Conservation (phyloP, 2,888 invertebrate species). For the Drosophila fulvimacula region DNA sequence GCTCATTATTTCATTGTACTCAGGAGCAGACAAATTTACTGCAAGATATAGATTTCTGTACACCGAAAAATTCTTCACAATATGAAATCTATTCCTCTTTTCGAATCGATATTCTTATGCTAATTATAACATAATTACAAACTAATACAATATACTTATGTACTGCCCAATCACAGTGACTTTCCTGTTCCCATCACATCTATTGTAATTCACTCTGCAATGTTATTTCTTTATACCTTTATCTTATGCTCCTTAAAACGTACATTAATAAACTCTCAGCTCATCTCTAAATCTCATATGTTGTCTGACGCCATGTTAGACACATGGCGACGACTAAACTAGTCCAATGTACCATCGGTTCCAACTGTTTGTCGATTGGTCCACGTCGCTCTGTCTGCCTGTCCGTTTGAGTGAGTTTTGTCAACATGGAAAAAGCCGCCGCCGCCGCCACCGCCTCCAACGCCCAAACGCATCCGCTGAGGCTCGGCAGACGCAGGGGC, state of each 20-base stretch:
- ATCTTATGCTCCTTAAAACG: conserved; percentile 25
- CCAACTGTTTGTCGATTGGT: conserved; percentile 37
- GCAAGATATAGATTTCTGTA: too few species aligned
- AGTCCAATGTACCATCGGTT: conserved; percentile 55
- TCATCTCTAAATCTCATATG: conserved; percentile 60
- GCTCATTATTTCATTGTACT: too few species aligned
- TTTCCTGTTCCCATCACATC: background rate
- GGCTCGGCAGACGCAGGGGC: conserved; percentile 1
- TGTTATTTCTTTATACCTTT: conserved; percentile 3
- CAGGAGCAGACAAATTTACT: too few species aligned
- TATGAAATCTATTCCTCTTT: too few species aligned
- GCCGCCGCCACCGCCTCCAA: conserved; percentile 41
- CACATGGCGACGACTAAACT: conserved; percentile 68
- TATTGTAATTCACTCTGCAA: background rate
- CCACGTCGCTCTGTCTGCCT: conserved; percentile 21
- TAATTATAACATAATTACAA: too few species aligned
- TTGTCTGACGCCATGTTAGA: conserved; percentile 60
- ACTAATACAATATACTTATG: too few species aligned
- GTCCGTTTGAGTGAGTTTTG: conserved; percentile 71
- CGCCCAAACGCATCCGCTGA: conserved; percentile 79
- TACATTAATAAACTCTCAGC: conserved; percentile 31
- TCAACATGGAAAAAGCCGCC: conserved; percentile 72
- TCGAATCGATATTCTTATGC: too few species aligned
- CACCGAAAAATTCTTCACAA: too few species aligned
- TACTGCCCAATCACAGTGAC: background rate